Evolutionary conservation across 2,888 invertebrate species (phyloP), one percentile per base, ranked within the genome.

Genomic region (Ophion obscuratus): DNA sequence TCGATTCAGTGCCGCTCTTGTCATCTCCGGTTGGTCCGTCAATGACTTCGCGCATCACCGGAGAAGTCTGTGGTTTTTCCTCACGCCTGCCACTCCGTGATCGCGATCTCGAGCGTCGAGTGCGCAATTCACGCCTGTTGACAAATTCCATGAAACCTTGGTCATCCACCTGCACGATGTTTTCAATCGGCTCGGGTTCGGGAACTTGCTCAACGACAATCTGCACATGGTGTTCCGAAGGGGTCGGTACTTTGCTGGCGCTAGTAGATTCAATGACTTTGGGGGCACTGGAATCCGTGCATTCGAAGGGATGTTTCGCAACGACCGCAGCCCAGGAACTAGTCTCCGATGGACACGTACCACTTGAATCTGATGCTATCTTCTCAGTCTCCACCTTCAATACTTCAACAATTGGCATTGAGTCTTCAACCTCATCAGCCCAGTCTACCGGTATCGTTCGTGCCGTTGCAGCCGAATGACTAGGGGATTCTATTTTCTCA

Each of bases 121-220:
- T 92, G 27, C 93, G 91, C 77, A 94, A 92, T 87, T 95, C 94
- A 88, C 94, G 94, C 89, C 94, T 94, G 27, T 94, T 94, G 9
- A 95, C 90, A 77, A 93, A 94, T 91, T 95, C 95, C 83, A 95
- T 93, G 88, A 95, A 95, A 71, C 95, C 95, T 88, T 95, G 94
- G 17, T 93, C 90, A 85, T 94, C 95, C 44, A 91, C 91, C 78
- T 92, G 90, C 36, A 91, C 90, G 76, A 93, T 79, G 81, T 92
- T 91, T 87, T 93, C 93, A 47, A 92, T 91, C 0, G 92, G 90
- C 36, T 91, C 91, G 14, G 89, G 86, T 86, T 92, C 90, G 9
- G 91, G 90, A 62, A 91, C 89, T 70, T 92, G 89, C 53, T 93
- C 91, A 10, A 92, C 92, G 5, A 88, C 75, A 68, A 94, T 93